Evolutionary conservation across 2,797 vertebrate genomes (phyloP).

Genomic region (Typhlichthys subterraneus): DNA sequence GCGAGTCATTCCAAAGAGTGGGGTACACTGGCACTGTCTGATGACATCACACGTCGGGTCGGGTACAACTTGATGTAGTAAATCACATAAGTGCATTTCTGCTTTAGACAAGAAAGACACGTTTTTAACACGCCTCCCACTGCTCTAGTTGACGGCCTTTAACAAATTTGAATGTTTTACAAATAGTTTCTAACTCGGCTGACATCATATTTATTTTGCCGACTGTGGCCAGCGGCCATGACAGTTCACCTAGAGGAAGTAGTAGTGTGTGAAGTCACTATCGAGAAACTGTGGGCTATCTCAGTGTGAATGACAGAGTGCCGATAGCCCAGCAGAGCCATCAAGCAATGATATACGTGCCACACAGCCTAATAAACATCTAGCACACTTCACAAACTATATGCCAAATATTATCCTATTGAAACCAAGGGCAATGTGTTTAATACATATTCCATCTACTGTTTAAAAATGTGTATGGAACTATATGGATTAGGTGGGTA

Average conservation of each 20-base stretch:
- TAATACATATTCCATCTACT: conserved; percentile 86
- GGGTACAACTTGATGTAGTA: conserved; percentile 28
- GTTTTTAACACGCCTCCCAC: neutral
- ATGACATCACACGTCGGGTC: conserved; percentile 48
- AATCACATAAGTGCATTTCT: conserved; percentile 14
- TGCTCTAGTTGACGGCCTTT: neutral
- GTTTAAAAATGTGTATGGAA: conserved; percentile 86
- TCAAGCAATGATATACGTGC: conserved; percentile 48
- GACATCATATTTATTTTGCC: conserved; percentile 30
- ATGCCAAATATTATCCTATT: conserved; percentile 65
- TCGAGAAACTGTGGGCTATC: conserved; percentile 15
- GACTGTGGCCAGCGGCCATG: neutral
- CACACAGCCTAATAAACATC: conserved; percentile 50
- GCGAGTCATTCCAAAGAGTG: conserved; percentile 58
- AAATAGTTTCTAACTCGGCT: conserved; percentile 34
- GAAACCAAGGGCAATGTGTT: conserved; percentile 80
- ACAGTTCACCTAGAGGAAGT: neutral
- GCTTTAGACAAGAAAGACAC: neutral
- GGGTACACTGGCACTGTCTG: conserved; percentile 58
- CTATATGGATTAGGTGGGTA: conserved; percentile 84
- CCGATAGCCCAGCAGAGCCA: conserved; percentile 28
- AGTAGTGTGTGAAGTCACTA: conserved; percentile 13
- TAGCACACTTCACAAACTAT: conserved; percentile 53
- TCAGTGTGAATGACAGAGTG: conserved; percentile 26
- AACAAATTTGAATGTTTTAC: neutral